These are phyloP conservation scores for Rhamnusium bicolor DNA, from an alignment of 2,888 invertebrate genomes.

Conservation along the genomic window DNA sequence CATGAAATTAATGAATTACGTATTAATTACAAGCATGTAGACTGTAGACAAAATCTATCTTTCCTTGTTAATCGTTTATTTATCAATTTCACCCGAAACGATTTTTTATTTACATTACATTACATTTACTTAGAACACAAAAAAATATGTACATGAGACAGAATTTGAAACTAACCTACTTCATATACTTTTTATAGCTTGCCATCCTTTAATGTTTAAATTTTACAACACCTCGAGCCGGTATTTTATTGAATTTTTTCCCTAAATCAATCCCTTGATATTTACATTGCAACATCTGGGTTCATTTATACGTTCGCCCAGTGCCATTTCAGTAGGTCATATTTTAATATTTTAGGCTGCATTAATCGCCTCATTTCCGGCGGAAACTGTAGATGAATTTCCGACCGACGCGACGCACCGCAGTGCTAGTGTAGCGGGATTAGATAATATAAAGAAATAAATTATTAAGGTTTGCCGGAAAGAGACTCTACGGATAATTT, in stretches of 20 bases:
- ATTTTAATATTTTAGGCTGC: slow-evolving; percentile 26
- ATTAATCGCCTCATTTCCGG: slow-evolving; percentile 32
- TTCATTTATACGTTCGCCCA: not conserved
- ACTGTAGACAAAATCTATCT: too few species aligned
- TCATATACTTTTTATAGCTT: slow-evolving; percentile 21
- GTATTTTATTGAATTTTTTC: slow-evolving; percentile 31
- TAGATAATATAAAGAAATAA: slow-evolving; percentile 11
- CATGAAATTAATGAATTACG: too few species aligned
- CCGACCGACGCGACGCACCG: not conserved
- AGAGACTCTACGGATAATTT: not conserved
- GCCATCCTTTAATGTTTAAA: slow-evolving; percentile 22
- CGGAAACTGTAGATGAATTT: slow-evolving; percentile 23
- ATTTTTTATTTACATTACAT: too few species aligned
- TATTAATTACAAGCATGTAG: too few species aligned
- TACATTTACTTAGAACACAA: too few species aligned
- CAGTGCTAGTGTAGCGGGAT: not conserved
- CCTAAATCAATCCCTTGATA: slow-evolving; percentile 25
- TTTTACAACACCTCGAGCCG: slow-evolving; percentile 15
- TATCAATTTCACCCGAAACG: too few species aligned
- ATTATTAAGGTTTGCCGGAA: slow-evolving; percentile 8
- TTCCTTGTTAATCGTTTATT: too few species aligned
- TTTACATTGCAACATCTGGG: not conserved
- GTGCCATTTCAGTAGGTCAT: not conserved
- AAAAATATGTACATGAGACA: too few species aligned
- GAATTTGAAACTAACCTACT: not conserved